Conservation (phyloP, 2,797 vertebrate species). For the Cossypha niveicapilla region DNA sequence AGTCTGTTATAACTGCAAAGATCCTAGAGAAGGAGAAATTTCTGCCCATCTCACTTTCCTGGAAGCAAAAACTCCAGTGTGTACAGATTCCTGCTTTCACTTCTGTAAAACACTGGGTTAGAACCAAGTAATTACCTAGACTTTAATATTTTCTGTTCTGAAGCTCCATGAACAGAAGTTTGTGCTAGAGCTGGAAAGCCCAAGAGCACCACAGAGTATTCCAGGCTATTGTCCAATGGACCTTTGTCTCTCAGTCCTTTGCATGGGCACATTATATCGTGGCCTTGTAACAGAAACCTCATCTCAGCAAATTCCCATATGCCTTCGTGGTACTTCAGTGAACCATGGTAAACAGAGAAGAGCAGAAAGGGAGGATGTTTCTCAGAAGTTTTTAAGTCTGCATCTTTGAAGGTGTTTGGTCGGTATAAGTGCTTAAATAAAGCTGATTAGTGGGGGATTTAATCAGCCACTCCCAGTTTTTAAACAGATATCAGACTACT, state of each 20-base stretch:
- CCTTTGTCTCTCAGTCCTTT: background rate
- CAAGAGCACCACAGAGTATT: background rate
- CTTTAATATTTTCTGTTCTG: background rate
- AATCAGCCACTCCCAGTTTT: background rate
- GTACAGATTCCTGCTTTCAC: background rate
- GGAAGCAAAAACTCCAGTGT: background rate
- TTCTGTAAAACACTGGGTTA: background rate
- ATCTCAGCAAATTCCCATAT: background rate
- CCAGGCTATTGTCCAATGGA: too few species aligned
- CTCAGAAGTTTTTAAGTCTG: background rate
- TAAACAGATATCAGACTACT: background rate
- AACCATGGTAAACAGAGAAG: background rate
- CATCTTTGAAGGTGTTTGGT: background rate
- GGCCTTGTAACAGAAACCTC: background rate
- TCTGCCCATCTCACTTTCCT: background rate
- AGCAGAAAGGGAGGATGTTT: background rate
- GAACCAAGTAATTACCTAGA: background rate
- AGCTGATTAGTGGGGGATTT: background rate
- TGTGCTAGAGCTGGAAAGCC: background rate
- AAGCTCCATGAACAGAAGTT: background rate
- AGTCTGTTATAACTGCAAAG: background rate
- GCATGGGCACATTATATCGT: accelerated
- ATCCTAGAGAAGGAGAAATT: background rate
- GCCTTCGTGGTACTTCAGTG: background rate
- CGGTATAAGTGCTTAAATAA: background rate